Evolutionary conservation across 2,113 vertebrate species (phyloP).

Genomic region (Platysternon megacephalum): DNA sequence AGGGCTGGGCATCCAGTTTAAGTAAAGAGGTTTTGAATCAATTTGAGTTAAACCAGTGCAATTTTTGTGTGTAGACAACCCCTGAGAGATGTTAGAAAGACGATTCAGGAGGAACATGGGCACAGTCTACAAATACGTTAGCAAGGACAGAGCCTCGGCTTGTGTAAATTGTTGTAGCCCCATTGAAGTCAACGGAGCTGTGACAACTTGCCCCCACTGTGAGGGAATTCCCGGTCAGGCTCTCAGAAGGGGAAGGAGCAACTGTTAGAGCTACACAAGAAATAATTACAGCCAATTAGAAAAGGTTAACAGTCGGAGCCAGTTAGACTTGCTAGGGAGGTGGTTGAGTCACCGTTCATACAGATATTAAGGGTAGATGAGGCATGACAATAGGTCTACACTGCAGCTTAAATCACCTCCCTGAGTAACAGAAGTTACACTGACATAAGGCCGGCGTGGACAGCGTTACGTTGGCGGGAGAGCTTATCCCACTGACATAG

Average conservation of each 20-base stretch:
- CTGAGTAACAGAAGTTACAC: too few relatives aligned
- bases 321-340: background rate
- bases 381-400: background rate
- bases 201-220: background rate
- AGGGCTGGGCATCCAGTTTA: background rate
- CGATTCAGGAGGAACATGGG: background rate
- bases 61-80: background rate
- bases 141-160: background rate
- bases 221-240: background rate
- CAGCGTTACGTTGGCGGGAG: too few relatives aligned
- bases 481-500: too few relatives aligned
- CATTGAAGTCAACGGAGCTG: background rate
- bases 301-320: background rate
- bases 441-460: too few relatives aligned
- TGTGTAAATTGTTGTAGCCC: background rate
- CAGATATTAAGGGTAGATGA: background rate
- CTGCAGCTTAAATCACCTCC: too few relatives aligned
- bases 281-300: background rate
- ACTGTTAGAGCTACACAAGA: background rate
- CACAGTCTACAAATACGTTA: background rate
- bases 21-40: background rate
- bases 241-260: background rate
- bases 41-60: background rate
- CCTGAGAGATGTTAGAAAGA: background rate
- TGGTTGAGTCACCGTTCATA: background rate